These are phyloP conservation scores for Bettongia penicillata DNA, from an alignment of 2,113 vertebrate genomes.

Conservation along the genomic window DNA sequence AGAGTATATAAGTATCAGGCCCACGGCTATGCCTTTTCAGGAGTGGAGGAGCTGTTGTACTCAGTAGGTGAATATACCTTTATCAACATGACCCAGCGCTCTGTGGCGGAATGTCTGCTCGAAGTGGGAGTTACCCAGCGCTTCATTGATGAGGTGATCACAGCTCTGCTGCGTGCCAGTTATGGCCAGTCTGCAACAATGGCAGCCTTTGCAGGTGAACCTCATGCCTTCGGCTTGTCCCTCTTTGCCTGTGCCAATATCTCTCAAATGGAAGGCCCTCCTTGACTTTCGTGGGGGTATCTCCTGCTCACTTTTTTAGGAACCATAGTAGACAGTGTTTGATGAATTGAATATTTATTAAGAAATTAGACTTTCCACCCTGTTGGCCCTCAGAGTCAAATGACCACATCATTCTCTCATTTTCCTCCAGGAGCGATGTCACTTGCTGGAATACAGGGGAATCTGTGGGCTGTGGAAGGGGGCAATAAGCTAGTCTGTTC, in stretches of 20 bases:
- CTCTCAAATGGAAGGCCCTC: background rate
- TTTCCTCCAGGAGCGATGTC: conserved; percentile 92
- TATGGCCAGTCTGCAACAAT: conserved; percentile 95
- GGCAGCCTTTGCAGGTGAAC: conserved; percentile 95
- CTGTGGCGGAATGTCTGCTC: conserved; percentile 93
- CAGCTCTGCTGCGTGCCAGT: conserved; percentile 94
- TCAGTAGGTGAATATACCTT: conserved; percentile 94
- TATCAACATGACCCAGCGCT: conserved; percentile 95
- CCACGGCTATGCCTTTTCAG: conserved; percentile 95
- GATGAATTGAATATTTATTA: background rate
- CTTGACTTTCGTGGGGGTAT: background rate
- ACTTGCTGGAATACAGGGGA: conserved; percentile 93
- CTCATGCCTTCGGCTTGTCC: background rate
- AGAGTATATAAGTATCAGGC: conserved; percentile 99
- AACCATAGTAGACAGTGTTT: background rate
- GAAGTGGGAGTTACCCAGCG: conserved; percentile 96
- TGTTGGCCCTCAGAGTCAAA: background rate
- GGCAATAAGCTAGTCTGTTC: conserved; percentile 97
- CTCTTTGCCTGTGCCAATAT: background rate
- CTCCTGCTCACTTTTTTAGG: background rate
- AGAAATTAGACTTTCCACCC: background rate
- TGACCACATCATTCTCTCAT: background rate
- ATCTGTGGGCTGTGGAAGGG: conserved; percentile 97
- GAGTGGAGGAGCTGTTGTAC: conserved; percentile 93
- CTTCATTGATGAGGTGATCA: conserved; percentile 96